Conservation (phyloP, 2,797 vertebrate genomes). For the Cercopithecus petaurista region DNA sequence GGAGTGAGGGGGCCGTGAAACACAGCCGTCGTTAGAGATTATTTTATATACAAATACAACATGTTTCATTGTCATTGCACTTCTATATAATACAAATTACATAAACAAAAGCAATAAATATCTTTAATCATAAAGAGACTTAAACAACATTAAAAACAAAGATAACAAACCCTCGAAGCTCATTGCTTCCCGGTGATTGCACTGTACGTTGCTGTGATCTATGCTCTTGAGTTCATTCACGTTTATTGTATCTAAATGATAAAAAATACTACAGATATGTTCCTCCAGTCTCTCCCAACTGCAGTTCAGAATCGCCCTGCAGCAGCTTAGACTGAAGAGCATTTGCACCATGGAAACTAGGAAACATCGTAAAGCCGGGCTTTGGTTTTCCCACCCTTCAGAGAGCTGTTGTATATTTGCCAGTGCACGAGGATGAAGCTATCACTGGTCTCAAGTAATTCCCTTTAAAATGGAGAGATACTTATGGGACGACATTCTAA, state of each 20-base stretch:
- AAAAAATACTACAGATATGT: neutral
- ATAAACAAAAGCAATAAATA: no score
- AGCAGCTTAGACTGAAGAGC: neutral
- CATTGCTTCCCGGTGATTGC: neutral
- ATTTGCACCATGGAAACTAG: neutral
- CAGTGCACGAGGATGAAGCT: rapidly evolving
- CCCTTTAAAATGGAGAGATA: neutral
- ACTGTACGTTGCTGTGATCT: no score
- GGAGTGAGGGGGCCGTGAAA: rapidly evolving
- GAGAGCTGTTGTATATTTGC: rapidly evolving
- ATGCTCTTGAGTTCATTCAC: neutral
- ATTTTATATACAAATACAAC: neutral
- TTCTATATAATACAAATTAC: neutral
- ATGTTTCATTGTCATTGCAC: neutral
- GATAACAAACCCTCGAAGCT: no score
- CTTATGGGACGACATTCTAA: neutral
- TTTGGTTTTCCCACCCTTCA: rapidly evolving
- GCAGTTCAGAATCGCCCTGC: neutral
- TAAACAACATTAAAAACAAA: neutral
- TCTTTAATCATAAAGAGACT: neutral
- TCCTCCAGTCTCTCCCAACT: rapidly evolving
- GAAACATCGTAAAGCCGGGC: rapidly evolving
- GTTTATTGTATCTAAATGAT: no score
- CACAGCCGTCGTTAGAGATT: neutral
- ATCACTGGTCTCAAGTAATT: rapidly evolving